These are phyloP conservation scores for Physeter macrocephalus DNA, from an alignment of 2,113 vertebrate genomes.

Conservation along the genomic window DNA sequence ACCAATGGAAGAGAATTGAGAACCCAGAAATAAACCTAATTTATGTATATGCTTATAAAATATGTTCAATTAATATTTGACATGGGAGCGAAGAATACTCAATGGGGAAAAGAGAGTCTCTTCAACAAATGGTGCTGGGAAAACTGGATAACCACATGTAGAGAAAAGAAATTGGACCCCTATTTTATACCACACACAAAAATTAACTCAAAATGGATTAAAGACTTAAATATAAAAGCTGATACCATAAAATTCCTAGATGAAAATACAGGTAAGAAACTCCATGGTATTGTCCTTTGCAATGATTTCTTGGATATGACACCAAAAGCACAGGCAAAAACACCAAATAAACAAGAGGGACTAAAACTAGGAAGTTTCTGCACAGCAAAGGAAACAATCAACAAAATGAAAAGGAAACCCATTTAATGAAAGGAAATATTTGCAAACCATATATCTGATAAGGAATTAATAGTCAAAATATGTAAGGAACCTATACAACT, in stretches of 20 bases:
- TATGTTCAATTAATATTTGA: neutral
- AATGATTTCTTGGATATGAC: neutral
- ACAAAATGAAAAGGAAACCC: neutral
- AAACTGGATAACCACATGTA: neutral
- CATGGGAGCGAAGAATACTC: neutral
- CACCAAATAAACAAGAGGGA: neutral
- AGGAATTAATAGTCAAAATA: neutral
- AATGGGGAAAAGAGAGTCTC: neutral
- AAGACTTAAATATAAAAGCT: neutral
- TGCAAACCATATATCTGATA: neutral
- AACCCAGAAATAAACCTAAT: neutral
- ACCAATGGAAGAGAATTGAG: neutral
- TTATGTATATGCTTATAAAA: neutral
- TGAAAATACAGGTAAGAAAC: neutral
- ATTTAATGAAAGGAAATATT: neutral
- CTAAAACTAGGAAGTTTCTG: neutral
- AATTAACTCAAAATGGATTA: neutral
- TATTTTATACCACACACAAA: neutral
- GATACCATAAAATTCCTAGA: neutral
- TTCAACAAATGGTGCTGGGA: neutral
- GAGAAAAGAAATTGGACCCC: neutral
- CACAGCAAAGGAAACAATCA: neutral
- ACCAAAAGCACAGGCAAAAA: neutral
- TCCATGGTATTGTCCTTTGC: neutral
- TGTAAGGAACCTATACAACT: neutral